Evolutionary conservation across 2,888 invertebrate species (phyloP), one percentile per base, ranked within the genome.

Genomic region (Cryptophagus acutangulus): DNA sequence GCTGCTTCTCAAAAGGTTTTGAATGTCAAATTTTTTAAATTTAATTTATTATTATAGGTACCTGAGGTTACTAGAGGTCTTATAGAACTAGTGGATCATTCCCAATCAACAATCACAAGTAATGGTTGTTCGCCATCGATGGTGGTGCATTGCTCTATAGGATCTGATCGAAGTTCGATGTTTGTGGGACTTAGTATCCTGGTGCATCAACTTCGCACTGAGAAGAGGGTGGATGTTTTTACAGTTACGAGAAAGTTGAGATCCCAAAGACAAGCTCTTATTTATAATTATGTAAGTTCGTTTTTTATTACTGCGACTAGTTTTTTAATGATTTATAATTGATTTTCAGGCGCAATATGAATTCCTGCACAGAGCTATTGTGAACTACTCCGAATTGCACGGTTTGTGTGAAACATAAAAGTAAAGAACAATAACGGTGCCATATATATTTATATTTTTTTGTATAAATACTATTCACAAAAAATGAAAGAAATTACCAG

Each of bases 331-430:
- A 26, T 6, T n/a, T 12, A 6, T 26, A n/a, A 26, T 26, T 4
- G n/a, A n/a, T n/a, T 75, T 75, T 17, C 74, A 91, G 90, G 82
- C 86, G 70, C 91, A 91, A 74, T 92, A 91, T 72, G 90, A 91
- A 77, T 91, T 91, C 74, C 77, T 92, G 60, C 87, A 92, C 75
- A 85, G 90, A 74, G 90, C 89, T 68, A 86, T 91, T 70, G 78
- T 88, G 53, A 89, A 89, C 74, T 90, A 90, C 67, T 84, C 87
- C 51, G 89, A 90, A 69, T 78, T 90, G 54, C 89, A 89, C 73
- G 85, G 85, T 70, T 72, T 88, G 49, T 76, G 80, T 38, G 82
- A 82, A 41, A 58, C 58, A 48, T 66, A 61, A 62, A 51, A 45
- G 40, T 36, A 35, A 43, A 51, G 49, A 49, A 50, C 52, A 50